Percentiles rank a stretch among this genome's conserved stretches.
Evolutionary conservation across 2,888 invertebrate genomes (phyloP).

Genomic region (Panopea generosa): DNA sequence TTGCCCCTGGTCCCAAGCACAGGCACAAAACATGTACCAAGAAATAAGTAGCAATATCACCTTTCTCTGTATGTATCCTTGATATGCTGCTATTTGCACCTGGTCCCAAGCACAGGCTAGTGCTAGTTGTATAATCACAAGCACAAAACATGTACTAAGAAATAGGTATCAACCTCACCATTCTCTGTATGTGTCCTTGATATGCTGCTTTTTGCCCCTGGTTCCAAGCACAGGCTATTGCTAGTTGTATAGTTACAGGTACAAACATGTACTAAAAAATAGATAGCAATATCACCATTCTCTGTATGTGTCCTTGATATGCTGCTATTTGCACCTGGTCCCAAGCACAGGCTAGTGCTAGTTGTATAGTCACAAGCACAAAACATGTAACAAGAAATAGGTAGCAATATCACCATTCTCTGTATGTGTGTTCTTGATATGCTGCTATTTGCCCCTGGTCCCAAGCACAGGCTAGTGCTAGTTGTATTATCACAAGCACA

Average conservation of each 20-base stretch:
- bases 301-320: too few relatives aligned
- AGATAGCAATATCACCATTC: neutral
- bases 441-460: too few relatives aligned
- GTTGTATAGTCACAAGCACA: too few relatives aligned
- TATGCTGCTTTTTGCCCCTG: neutral
- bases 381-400: too few relatives aligned
- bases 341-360: too few relatives aligned
- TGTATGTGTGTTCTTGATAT: too few relatives aligned
- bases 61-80: too few relatives aligned
- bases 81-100: neutral
- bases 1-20: conserved; percentile 1
- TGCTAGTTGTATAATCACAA: too few relatives aligned
- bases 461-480: too few relatives aligned
- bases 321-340: too few relatives aligned
- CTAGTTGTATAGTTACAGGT: conserved; percentile 8
- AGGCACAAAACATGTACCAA: conserved; percentile 13
- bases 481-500: too few relatives aligned
- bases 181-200: neutral
- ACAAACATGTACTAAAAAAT: conserved; percentile 10
- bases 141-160: neutral
- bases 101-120: neutral
- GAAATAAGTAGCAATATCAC: neutral
- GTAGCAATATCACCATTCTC: too few relatives aligned
- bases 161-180: neutral
- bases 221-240: conserved; percentile 22